Percentiles rank a stretch among this genome's conserved stretches.
phyloP scores from a whole-genome alignment of 2,113 vertebrate species.

The Pelusios castaneus region DNA sequence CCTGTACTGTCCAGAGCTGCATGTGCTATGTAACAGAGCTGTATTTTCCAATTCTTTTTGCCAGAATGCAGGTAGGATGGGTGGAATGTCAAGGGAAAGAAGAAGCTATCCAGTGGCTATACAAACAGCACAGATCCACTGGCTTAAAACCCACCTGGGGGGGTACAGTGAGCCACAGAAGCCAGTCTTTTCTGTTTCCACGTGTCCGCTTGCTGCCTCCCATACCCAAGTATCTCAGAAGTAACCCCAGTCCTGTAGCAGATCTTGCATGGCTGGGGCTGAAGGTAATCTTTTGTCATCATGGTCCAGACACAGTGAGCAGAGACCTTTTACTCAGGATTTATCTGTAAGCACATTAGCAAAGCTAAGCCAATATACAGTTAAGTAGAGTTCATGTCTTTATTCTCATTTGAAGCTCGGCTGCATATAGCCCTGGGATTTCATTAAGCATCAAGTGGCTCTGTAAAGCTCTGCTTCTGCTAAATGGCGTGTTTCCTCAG shows the following conservation, averaged over 20 bases:
- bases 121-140: too few species aligned
- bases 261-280: not conserved
- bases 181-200: not conserved
- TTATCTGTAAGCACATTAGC: not conserved
- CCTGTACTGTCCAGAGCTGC: not conserved
- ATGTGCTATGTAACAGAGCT: not conserved
- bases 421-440: not conserved
- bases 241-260: not conserved
- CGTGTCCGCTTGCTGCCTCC: not conserved
- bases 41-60: not conserved
- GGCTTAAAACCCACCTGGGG: too few species aligned
- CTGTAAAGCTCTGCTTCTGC: not conserved
- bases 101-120: too few species aligned
- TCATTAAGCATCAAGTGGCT: constrained; percentile 19
- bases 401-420: not conserved
- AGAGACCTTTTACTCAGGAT: not conserved
- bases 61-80: too few species aligned
- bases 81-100: too few species aligned
- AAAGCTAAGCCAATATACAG: not conserved
- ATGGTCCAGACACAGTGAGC: not conserved
- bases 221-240: not conserved
- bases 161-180: too few species aligned
- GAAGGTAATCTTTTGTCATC: not conserved
- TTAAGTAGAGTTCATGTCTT: not conserved
- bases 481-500: not conserved